These are phyloP conservation scores for Macaca nemestrina DNA, from an alignment of 2,113 vertebrate genomes.

Conservation along the genomic window DNA sequence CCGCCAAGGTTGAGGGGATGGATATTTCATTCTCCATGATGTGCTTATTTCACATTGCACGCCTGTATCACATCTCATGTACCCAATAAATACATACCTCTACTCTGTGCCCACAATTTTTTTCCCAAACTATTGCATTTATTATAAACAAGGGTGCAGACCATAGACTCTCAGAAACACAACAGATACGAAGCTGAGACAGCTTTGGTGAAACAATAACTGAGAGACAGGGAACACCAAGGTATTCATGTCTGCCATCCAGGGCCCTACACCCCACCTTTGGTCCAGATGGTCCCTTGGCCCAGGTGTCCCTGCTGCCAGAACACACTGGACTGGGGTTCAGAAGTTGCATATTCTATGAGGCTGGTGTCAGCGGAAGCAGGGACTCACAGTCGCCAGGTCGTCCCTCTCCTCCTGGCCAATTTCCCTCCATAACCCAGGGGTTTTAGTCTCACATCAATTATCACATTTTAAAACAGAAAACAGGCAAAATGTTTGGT, in stretches of 20 bases:
- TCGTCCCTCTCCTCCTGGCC: not conserved
- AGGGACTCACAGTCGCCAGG: not conserved
- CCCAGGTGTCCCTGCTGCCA: not conserved
- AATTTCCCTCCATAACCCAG: not conserved
- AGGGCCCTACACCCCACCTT: not conserved
- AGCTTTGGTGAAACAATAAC: not conserved
- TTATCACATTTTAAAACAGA: not conserved
- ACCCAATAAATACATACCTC: too few species aligned
- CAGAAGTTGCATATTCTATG: not conserved
- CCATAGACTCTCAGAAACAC: too few species aligned
- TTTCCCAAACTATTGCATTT: too few species aligned
- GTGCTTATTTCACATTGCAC: too few species aligned
- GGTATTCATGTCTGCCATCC: not conserved
- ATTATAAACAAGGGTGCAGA: too few species aligned
- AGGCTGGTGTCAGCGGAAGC: not conserved
- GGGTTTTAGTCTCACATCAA: slow-evolving; percentile 5
- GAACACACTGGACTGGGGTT: too few species aligned
- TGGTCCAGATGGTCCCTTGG: not conserved
- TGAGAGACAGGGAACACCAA: not conserved
- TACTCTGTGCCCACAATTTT: too few species aligned
- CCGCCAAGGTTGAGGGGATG: too few species aligned
- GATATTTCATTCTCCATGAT: too few species aligned
- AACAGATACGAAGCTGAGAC: too few species aligned
- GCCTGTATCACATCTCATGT: too few species aligned
- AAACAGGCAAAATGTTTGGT: slow-evolving; percentile 35